These are phyloP conservation scores for Lordiphosa stackelbergi DNA, from an alignment of 1,140 invertebrate genomes.

Conservation along the genomic window DNA sequence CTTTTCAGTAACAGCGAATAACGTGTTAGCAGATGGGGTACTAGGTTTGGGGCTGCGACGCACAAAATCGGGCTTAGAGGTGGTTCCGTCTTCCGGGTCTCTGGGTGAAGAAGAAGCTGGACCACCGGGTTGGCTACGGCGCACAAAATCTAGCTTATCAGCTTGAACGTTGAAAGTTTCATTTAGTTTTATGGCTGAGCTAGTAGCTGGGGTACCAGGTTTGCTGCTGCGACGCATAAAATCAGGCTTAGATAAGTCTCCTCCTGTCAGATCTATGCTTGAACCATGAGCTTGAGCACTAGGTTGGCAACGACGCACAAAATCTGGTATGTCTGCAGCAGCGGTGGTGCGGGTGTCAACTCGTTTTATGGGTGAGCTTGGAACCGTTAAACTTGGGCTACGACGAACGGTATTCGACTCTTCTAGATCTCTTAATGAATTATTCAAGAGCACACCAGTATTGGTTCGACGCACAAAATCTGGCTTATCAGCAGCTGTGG, in stretches of 20 bases:
- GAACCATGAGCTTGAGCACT: not conserved
- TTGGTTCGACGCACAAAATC: not conserved
- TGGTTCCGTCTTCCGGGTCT: not conserved
- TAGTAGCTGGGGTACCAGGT: no score
- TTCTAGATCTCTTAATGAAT: no score
- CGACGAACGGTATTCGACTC: no score
- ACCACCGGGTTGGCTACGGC: not conserved
- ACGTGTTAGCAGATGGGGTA: no score
- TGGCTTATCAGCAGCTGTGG: not conserved
- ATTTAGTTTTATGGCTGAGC: no score
- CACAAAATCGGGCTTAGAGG: no score
- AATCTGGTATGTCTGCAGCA: not conserved
- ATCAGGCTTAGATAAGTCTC: no score
- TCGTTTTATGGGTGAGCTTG: no score
- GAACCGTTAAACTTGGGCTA: not conserved
- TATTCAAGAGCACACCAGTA: no score
- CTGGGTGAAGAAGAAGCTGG: not conserved
- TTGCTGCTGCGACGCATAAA: not conserved
- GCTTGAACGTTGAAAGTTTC: no score
- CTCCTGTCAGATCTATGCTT: no score
- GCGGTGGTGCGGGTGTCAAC: no score
- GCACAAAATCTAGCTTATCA: conserved; percentile 2
- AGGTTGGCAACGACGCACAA: not conserved
- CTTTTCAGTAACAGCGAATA: not conserved
- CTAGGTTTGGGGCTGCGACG: not conserved